Conservation (phyloP, 2,888 invertebrate genomes). For the Xestobium rufovillosum region DNA sequence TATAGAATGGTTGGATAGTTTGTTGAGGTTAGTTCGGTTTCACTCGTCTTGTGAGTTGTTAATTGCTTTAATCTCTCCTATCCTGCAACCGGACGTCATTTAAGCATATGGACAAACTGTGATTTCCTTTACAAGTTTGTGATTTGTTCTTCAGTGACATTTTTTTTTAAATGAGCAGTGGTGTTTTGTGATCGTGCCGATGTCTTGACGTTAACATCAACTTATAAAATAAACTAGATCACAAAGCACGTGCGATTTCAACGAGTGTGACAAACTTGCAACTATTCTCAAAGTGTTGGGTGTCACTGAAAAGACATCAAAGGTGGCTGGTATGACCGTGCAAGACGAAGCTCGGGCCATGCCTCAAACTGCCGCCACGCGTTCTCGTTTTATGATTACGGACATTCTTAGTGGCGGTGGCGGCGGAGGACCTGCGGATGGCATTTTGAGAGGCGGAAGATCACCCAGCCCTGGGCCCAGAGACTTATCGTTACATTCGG, state of each 20-base stretch:
- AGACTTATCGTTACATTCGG: slow-evolving; percentile 47
- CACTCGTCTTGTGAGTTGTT: background rate
- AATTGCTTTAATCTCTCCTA: background rate
- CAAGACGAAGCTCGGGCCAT: slow-evolving; percentile 43
- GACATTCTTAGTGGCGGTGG: slow-evolving; percentile 65
- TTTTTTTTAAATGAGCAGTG: no score
- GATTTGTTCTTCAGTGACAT: no score
- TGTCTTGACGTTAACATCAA: no score
- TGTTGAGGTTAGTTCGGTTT: slow-evolving; percentile 36
- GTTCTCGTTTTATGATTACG: slow-evolving; percentile 84
- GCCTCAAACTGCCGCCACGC: slow-evolving; percentile 47
- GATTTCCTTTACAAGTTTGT: no score
- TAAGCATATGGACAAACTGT: no score
- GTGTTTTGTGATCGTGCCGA: no score
- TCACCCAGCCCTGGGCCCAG: slow-evolving; percentile 50
- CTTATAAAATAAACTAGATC: no score
- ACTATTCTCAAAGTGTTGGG: slow-evolving; percentile 45
- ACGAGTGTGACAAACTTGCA: no score
- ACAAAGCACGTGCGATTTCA: no score
- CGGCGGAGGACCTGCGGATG: slow-evolving; percentile 53
- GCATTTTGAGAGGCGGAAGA: slow-evolving; percentile 44
- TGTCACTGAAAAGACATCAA: slow-evolving; percentile 37
- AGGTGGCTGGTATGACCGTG: slow-evolving; percentile 45
- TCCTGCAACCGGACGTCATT: background rate
- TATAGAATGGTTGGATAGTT: slow-evolving; percentile 20